phyloP scores from a whole-genome alignment of 2,113 vertebrate species.

The Amblyornis subalaris region DNA sequence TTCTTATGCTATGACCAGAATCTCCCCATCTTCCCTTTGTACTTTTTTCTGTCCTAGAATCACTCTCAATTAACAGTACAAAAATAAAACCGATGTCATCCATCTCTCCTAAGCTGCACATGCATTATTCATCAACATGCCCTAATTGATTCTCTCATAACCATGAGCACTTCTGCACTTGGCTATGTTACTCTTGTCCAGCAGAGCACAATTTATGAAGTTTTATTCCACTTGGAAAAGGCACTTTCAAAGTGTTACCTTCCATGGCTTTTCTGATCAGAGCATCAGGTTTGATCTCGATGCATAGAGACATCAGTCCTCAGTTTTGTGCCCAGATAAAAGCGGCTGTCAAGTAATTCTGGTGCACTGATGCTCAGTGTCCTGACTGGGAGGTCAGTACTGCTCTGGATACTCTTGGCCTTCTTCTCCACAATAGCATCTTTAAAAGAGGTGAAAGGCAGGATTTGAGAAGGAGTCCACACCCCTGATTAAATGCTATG shows the following conservation, averaged over 20 bases:
- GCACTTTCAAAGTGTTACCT: background rate
- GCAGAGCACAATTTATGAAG: background rate
- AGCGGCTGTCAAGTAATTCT: background rate
- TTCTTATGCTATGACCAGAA: background rate
- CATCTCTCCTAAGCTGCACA: conserved; percentile 36
- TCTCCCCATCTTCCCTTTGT: conserved; percentile 16
- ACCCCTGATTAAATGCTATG: background rate
- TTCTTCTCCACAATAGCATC: background rate
- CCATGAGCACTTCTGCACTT: conserved; percentile 31
- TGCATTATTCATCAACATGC: conserved; percentile 58
- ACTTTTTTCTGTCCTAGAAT: conserved; percentile 36
- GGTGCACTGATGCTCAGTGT: background rate
- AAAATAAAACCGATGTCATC: conserved; percentile 59
- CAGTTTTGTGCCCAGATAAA: background rate
- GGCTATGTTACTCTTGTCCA: conserved; percentile 9
- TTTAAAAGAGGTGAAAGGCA: background rate
- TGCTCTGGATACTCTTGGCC: background rate
- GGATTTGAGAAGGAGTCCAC: background rate
- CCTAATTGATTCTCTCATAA: conserved; percentile 55
- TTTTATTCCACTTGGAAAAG: background rate
- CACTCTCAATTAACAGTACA: conserved; percentile 52
- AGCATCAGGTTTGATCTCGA: background rate
- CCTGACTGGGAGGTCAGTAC: background rate
- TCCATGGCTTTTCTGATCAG: background rate
- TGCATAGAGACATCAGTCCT: background rate